Conservation (phyloP, 2,888 invertebrate species). For the Esperia sulphurella region DNA sequence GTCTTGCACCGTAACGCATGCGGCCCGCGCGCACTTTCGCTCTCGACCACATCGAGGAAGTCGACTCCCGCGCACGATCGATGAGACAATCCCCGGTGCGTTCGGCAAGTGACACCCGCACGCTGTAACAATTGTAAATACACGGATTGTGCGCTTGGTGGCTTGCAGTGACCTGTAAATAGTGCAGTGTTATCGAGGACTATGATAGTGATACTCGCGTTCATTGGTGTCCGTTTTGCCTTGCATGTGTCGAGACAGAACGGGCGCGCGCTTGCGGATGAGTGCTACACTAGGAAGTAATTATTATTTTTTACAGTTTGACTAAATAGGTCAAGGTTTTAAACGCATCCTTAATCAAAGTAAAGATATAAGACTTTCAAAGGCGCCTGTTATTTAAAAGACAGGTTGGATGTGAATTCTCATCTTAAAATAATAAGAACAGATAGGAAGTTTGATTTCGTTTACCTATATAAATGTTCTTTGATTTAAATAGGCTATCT, state of each 20-base stretch:
- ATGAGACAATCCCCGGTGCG: background rate
- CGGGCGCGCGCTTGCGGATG: slow-evolving; percentile 64
- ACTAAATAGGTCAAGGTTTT: background rate
- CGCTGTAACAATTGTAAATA: background rate
- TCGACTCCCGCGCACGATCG: background rate
- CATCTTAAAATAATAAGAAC: no score
- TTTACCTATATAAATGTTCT: no score
- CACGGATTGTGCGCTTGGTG: slow-evolving; percentile 5
- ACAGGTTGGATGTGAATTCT: no score
- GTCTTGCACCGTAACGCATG: slow-evolving; percentile 61
- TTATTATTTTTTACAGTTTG: slow-evolving; percentile 15
- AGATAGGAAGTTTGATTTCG: no score
- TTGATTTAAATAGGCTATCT: no score
- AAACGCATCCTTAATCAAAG: background rate
- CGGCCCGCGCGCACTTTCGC: slow-evolving; percentile 66
- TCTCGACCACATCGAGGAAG: slow-evolving; percentile 46
- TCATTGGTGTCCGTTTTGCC: slow-evolving; percentile 67
- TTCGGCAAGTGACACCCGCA: background rate
- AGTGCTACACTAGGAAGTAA: slow-evolving; percentile 75
- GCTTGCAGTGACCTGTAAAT: slow-evolving; percentile 3
- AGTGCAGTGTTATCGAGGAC: slow-evolving; percentile 35
- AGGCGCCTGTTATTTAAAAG: no score
- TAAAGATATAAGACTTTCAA: no score
- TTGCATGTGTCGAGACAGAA: slow-evolving; percentile 72
- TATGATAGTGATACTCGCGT: slow-evolving; percentile 72